Base-by-base conservation (phyloP, 1,140 invertebrate genomes). In the Sycophila sp. region DNA sequence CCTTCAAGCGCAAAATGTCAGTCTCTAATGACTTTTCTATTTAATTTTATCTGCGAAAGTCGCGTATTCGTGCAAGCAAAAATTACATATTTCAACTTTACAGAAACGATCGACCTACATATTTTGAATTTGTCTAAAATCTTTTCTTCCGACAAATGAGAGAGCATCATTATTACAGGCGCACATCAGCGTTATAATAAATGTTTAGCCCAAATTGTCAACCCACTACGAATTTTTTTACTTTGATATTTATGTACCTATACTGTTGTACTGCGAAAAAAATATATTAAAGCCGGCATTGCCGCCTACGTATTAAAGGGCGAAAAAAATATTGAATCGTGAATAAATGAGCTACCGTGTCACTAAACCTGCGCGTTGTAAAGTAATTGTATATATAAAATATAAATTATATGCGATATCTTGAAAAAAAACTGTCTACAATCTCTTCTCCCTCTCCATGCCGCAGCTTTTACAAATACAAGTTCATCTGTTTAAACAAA, bases 351-450 rank as follows among this genome's bases (percentile, higher is more conserved):
- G 51, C 51, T 66, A 71, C 22, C 55, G 45, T 59, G 63, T 71
- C 45, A 60, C 32, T 72, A 72, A 73, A 80, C 79, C 79, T 80
- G 76, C 78, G 81, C 80, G 75, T 84, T 86, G 83, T 86, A 86
- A 86, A 85, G 81, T 85, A 81, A 85, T 77, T 86, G 84, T 86
- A 86, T 83, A 82, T 83, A 85, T 76, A 76, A 84, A 83, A 83
- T 81, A 85, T 81, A 83, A 86, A 84, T 82, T 85, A 84, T 83
- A 84, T 83, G 81, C 81, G 78, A 85, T 80, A 71, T 65, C 69
- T 65, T 66, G 38, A 71, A 65, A 65, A 65, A 38, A 24, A 28
- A 28, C n/a, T 4, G 2, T 22, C 8, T 55, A n/a, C 7, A 5
- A 13, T 19, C 7, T n/a, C 6, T 51, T n/a, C n/a, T n/a, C n/a